These are phyloP conservation scores for Physocephala rufipes DNA, from an alignment of 2,888 invertebrate species.

Conservation along the genomic window DNA sequence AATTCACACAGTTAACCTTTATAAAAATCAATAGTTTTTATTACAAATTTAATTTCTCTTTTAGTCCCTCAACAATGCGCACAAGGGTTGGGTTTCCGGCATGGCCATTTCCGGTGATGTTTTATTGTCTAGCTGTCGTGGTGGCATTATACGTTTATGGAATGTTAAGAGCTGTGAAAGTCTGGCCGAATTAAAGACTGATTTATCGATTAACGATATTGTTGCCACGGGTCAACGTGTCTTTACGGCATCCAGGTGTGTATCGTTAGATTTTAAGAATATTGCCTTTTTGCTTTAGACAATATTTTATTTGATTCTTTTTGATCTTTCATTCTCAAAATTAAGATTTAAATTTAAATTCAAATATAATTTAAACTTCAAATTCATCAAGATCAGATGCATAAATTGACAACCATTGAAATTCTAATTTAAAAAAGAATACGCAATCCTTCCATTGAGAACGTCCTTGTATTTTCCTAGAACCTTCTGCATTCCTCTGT, in stretches of 20 bases:
- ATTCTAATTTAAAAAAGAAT: no score
- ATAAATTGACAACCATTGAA: no score
- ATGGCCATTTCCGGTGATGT: slow-evolving; percentile 70
- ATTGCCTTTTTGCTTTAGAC: neutral
- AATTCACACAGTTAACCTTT: no score
- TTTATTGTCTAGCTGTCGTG: slow-evolving; percentile 80
- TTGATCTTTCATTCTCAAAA: slow-evolving; percentile 1
- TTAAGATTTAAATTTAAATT: neutral
- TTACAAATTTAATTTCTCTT: slow-evolving; percentile 2
- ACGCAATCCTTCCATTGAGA: no score
- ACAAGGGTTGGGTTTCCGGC: slow-evolving; percentile 88
- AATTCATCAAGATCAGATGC: neutral
- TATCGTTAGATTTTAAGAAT: slow-evolving; percentile 48
- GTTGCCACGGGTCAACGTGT: slow-evolving; percentile 73
- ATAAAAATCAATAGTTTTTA: neutral
- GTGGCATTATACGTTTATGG: slow-evolving; percentile 82
- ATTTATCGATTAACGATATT: slow-evolving; percentile 75
- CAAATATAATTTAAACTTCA: neutral
- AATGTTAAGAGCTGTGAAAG: slow-evolving; percentile 73
- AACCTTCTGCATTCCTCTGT: no score
- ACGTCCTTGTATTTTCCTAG: no score
- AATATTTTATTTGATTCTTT: neutral
- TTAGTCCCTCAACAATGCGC: slow-evolving; percentile 81
- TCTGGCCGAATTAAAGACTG: slow-evolving; percentile 75
- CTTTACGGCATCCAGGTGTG: slow-evolving; percentile 87